Percentiles rank a stretch among this genome's conserved stretches.
phyloP scores from a whole-genome alignment of 2,113 vertebrate genomes.

The Rousettus leschenaultii region DNA sequence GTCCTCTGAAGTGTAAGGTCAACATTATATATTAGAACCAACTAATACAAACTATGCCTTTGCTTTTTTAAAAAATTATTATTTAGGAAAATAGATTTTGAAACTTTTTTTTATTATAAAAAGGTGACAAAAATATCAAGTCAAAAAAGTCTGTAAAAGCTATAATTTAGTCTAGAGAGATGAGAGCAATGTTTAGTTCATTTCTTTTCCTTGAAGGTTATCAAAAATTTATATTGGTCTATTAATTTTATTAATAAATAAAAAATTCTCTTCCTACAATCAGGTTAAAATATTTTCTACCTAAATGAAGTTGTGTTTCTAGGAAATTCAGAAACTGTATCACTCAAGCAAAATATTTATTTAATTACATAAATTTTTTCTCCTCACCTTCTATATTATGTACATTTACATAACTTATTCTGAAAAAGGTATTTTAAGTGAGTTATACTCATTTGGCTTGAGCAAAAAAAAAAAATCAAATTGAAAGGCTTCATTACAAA shows the following conservation, averaged over 20 bases:
- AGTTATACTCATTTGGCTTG: not conserved
- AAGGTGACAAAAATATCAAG: not conserved
- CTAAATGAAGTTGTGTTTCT: not conserved
- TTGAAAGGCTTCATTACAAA: not conserved
- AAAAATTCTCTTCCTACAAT: not conserved
- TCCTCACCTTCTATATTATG: not conserved
- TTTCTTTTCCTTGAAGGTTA: not conserved
- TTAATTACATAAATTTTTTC: conserved; percentile 8
- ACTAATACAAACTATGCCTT: not conserved
- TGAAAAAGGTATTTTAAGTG: not conserved
- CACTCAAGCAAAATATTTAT: not conserved
- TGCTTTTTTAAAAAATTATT: not conserved
- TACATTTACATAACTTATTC: not conserved
- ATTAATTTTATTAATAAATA: conserved; percentile 30
- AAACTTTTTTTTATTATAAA: not conserved
- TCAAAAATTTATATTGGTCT: not conserved
- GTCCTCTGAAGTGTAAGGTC: not conserved
- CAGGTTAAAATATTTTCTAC: not conserved
- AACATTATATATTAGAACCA: not conserved
- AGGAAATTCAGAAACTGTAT: not conserved
- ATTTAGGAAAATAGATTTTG: not conserved
- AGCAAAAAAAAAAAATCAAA: not conserved
- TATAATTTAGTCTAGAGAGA: not conserved
- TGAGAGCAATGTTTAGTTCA: not conserved
- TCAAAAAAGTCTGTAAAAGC: not conserved